Percentiles rank a stretch among this genome's conserved stretches.
phyloP scores from a whole-genome alignment of 92 coral and sea anemone genomes.

The Actinernus sp. region DNA sequence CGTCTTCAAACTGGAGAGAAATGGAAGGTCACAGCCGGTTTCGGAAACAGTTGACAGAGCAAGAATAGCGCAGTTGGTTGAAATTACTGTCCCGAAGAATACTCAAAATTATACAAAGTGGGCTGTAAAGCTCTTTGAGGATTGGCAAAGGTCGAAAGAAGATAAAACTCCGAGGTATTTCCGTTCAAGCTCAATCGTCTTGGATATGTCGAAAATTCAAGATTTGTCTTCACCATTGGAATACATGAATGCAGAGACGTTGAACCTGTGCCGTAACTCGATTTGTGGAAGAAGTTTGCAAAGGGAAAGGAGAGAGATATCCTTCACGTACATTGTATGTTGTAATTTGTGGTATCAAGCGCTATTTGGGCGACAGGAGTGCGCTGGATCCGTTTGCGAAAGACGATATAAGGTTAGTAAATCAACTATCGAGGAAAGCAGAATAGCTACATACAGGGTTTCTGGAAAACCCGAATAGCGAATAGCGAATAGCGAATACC shows the following conservation, averaged over 20 bases:
- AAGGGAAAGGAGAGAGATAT: constrained; percentile 31
- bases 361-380: constrained; percentile 9
- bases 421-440: too few relatives aligned
- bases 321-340: constrained; percentile 29
- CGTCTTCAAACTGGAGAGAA: too few relatives aligned
- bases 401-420: constrained; percentile 25
- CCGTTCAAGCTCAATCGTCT: neutral
- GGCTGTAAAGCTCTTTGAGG: constrained; percentile 28
- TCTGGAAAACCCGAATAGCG: too few relatives aligned
- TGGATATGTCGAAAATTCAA: constrained; percentile 1
- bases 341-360: constrained; percentile 20
- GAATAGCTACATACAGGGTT: too few relatives aligned
- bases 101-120: constrained; percentile 33
- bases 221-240: neutral
- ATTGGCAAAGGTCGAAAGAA: constrained; percentile 14
- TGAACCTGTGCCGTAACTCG: constrained; percentile 27
- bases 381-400: constrained; percentile 14
- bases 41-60: too few relatives aligned
- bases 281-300: constrained; percentile 30
- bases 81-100: constrained; percentile 5
- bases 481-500: too few relatives aligned
- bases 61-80: too few relatives aligned
- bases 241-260: constrained; percentile 16
- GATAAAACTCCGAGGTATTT: neutral
- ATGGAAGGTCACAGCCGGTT: too few relatives aligned